These are phyloP conservation scores for Columba livia DNA, from an alignment of 2,113 vertebrate species.

Conservation along the genomic window DNA sequence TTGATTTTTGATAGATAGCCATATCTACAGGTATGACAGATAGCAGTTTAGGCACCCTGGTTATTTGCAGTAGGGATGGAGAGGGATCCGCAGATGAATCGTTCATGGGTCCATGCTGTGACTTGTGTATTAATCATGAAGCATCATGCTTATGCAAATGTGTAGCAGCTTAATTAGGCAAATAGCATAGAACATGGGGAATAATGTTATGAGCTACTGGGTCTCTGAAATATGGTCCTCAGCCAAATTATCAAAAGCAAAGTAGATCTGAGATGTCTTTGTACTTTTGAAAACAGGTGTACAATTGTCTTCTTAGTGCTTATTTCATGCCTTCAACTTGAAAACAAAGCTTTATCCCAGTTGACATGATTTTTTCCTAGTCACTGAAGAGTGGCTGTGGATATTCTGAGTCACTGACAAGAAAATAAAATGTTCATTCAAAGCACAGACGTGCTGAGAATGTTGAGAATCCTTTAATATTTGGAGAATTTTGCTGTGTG, in stretches of 20 bases:
- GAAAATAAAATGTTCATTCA: slow-evolving; percentile 73
- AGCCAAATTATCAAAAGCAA: slow-evolving; percentile 73
- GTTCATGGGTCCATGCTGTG: slow-evolving; percentile 57
- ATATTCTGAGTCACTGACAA: slow-evolving; percentile 73
- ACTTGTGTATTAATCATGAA: slow-evolving; percentile 79
- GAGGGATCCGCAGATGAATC: slow-evolving; percentile 44
- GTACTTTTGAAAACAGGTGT: slow-evolving; percentile 73
- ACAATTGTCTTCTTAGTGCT: slow-evolving; percentile 68
- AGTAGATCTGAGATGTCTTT: slow-evolving; percentile 68
- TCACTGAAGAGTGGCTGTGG: slow-evolving; percentile 48
- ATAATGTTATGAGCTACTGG: slow-evolving; percentile 71
- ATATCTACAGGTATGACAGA: slow-evolving; percentile 31
- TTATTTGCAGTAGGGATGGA: slow-evolving; percentile 42
- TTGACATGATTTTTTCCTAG: slow-evolving; percentile 64
- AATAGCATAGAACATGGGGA: slow-evolving; percentile 64
- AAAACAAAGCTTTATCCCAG: slow-evolving; percentile 70
- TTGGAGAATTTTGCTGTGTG: background rate
- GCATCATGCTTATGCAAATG: slow-evolving; percentile 72
- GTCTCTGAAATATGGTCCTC: slow-evolving; percentile 69
- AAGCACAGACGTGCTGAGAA: slow-evolving; percentile 52
- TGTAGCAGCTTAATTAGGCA: slow-evolving; percentile 70
- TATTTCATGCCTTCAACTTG: slow-evolving; percentile 70
- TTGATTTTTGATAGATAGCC: background rate
- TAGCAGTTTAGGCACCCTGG: background rate
- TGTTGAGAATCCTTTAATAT: slow-evolving; percentile 59